phyloP scores from a whole-genome alignment of 2,797 vertebrate genomes.

The Periophthalmus magnuspinnatus region DNA sequence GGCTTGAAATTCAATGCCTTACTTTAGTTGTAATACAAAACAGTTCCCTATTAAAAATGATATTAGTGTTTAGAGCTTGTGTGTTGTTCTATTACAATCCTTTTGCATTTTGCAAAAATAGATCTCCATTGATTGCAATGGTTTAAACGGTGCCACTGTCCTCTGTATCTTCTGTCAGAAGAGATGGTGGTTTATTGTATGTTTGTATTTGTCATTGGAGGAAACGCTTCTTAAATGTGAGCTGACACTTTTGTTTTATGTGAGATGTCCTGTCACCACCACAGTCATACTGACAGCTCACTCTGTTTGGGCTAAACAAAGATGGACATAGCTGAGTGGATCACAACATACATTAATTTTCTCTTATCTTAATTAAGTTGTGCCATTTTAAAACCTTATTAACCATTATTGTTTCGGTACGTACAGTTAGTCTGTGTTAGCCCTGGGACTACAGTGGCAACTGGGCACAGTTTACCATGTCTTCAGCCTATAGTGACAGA shows the following conservation, averaged over 20 bases:
- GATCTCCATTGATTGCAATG: conserved; percentile 83
- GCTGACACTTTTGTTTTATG: conserved; percentile 29
- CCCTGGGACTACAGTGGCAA: background rate
- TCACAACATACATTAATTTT: conserved; percentile 23
- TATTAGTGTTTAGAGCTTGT: conserved; percentile 61
- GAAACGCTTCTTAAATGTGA: conserved; percentile 53
- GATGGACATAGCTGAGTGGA: conserved; percentile 37
- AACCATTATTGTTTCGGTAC: background rate
- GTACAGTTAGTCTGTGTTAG: background rate
- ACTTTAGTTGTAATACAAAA: conserved; percentile 67
- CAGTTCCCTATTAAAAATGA: conserved; percentile 49
- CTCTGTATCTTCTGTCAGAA: conserved; percentile 67
- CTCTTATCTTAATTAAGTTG: background rate
- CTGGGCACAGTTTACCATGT: background rate
- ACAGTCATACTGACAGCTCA: conserved; percentile 27
- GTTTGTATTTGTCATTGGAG: conserved; percentile 54
- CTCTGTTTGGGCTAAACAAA: conserved; percentile 30
- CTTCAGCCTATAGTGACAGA: background rate
- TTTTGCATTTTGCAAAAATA: conserved; percentile 82
- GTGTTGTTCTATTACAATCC: conserved; percentile 62
- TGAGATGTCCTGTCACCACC: conserved; percentile 38
- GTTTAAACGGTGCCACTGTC: conserved; percentile 62
- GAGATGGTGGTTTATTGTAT: conserved; percentile 53
- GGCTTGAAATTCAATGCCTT: conserved; percentile 74
- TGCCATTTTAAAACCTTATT: background rate